Evolutionary conservation across 2,797 vertebrate genomes (phyloP).

Genomic region (Enteromius argenteus): DNA sequence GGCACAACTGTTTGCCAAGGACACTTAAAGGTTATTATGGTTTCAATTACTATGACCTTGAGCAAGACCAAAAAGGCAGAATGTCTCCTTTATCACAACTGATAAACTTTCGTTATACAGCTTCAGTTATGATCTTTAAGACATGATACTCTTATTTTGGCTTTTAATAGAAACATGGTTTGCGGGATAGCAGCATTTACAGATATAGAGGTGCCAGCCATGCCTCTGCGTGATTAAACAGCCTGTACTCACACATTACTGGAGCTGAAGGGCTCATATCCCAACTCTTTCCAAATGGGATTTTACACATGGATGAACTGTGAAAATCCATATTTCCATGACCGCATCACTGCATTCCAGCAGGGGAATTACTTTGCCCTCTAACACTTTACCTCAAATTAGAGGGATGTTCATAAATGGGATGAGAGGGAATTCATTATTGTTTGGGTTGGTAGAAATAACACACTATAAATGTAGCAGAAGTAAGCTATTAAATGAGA

Average conservation of each 20-base stretch:
- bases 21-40: constrained; percentile 20
- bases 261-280: constrained; percentile 42
- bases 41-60: background rate
- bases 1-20: constrained; percentile 31
- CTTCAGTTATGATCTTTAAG: background rate
- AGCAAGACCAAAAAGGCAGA: background rate
- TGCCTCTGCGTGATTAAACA: constrained; percentile 22
- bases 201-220: background rate
- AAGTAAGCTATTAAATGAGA: constrained; percentile 78
- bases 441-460: constrained; percentile 71
- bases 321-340: constrained; percentile 54
- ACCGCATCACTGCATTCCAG: constrained; percentile 53
- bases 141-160: background rate
- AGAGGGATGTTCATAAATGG: constrained; percentile 69
- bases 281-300: constrained; percentile 40
- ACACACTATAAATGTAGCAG: constrained; percentile 78
- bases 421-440: constrained; percentile 68
- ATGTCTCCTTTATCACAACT: background rate
- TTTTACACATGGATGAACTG: constrained; percentile 69
- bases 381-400: constrained; percentile 68
- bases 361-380: constrained; percentile 61
- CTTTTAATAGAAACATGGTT: background rate
- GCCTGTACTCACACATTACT: constrained; percentile 3
- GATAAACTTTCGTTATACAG: background rate
- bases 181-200: background rate